Evolutionary conservation across 2,113 vertebrate species (phyloP), one percentile per base, ranked within the genome.

Genomic region (Rhea pennata): DNA sequence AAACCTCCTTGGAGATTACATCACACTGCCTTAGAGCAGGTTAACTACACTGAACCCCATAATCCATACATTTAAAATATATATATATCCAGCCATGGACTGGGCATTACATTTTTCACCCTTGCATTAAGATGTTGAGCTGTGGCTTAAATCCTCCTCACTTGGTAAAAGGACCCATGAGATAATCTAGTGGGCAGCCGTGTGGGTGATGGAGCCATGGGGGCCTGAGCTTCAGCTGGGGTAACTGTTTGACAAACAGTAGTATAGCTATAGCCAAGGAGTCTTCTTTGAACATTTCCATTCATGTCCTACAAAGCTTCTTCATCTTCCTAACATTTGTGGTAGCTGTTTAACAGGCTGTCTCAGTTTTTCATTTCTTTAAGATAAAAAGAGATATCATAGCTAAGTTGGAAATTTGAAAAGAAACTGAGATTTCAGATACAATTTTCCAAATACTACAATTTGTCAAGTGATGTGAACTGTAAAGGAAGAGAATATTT

Each of bases 401-500:
- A 78, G 10, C 8, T 74, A 82, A 69, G 4, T 61, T 79, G 51
- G 33, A 79, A 83, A 92, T 74, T 80, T 74, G 31, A 81, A 77
- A 51, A 85, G 13, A 53, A 67, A 11, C 3, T 40, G n/a, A 79
- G 36, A 56, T 86, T 85, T 84, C 19, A 74, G 36, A 76, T 76
- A 62, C 70, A 92, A 82, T 70, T 85, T 91, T 77, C 40, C 29
- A 72, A 86, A 74, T 67, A 78, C 39, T 89, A 10, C 20, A 40
- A 39, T 39, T 90, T 89, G 4, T 84, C 82, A 73, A 26, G 22
- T 58, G 46, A 82, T 40, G 10, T 62, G 70, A 94, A 23, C 12
- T 87, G 44, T 15, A 39, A 91, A 87, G 39, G 29, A 83, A 73
- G n/a, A 87, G 44, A 79, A 73, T 94, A 79, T 95, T 92, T 92